phyloP scores from a whole-genome alignment of 37 sponge, comb jelly and placozoan genomes.

The Geodia barretti region DNA sequence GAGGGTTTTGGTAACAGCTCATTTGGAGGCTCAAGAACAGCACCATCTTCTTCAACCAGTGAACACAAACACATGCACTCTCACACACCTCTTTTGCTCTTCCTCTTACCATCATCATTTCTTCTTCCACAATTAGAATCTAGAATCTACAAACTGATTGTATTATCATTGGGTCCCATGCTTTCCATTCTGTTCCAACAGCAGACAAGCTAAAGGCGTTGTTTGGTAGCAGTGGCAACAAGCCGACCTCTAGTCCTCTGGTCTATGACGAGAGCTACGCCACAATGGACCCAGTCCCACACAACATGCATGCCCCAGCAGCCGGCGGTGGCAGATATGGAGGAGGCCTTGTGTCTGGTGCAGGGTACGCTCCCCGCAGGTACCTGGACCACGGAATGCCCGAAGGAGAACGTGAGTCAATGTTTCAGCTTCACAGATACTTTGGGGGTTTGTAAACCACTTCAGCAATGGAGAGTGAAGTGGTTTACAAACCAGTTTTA shows the following conservation, averaged over 20 bases:
- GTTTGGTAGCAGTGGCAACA: conserved; percentile 17
- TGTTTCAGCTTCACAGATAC: not conserved
- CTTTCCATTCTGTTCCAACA: too few relatives aligned
- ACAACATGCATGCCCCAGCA: too few relatives aligned
- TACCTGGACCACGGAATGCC: not conserved
- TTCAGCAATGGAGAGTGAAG: too few relatives aligned
- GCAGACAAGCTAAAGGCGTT: conserved; percentile 29
- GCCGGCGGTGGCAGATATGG: not conserved
- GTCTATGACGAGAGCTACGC: conserved; percentile 56
- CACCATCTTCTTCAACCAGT: not conserved
- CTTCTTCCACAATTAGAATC: not conserved
- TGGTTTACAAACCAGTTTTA: too few relatives aligned
- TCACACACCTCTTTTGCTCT: conserved; percentile 4
- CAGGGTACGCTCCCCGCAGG: not conserved
- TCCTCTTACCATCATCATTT: not conserved
- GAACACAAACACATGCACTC: not conserved
- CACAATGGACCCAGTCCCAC: conserved; percentile 55
- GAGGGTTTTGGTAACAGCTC: conserved; percentile 54
- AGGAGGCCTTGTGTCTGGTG: not conserved
- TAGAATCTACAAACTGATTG: too few relatives aligned
- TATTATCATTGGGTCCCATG: too few relatives aligned
- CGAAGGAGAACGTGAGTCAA: not conserved
- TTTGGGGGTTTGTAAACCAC: too few relatives aligned
- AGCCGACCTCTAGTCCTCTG: not conserved
- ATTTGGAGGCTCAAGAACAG: not conserved